phyloP scores from a whole-genome alignment of 2,888 invertebrate species.

The Drosophila putrida region DNA sequence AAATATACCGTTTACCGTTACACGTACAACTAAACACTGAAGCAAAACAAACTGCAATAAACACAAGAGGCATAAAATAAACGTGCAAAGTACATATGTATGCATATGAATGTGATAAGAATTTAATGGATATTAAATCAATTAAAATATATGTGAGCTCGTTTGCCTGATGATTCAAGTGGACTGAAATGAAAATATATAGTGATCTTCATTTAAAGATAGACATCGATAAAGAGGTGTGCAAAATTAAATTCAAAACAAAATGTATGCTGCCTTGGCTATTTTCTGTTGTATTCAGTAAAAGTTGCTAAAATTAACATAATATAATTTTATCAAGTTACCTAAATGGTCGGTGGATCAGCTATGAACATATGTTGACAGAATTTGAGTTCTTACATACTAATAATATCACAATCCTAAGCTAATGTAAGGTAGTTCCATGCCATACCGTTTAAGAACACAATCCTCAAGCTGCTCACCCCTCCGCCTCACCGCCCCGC shows the following conservation, averaged over 20 bases:
- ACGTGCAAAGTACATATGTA: background rate
- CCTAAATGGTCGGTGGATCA: background rate
- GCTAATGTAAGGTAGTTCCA: constrained; percentile 52
- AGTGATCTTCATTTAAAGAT: background rate
- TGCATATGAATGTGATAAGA: constrained; percentile 9
- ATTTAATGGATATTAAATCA: background rate
- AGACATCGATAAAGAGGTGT: background rate
- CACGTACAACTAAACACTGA: background rate
- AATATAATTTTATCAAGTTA: background rate
- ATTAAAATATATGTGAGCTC: background rate
- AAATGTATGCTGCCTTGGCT: background rate
- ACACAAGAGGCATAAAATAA: background rate
- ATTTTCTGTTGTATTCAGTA: too few relatives aligned
- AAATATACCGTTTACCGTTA: constrained; percentile 31
- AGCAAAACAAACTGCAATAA: constrained; percentile 36
- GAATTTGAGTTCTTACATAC: background rate
- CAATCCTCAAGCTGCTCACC: background rate
- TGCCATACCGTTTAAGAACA: constrained; percentile 17
- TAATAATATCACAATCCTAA: background rate
- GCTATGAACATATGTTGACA: background rate
- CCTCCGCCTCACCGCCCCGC: background rate
- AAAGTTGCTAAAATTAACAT: background rate
- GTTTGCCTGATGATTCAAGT: background rate
- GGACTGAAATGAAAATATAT: background rate
- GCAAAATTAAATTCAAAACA: background rate